phyloP scores from a whole-genome alignment of 2,888 invertebrate genomes.

The Hermaeophaga mercurialis region DNA sequence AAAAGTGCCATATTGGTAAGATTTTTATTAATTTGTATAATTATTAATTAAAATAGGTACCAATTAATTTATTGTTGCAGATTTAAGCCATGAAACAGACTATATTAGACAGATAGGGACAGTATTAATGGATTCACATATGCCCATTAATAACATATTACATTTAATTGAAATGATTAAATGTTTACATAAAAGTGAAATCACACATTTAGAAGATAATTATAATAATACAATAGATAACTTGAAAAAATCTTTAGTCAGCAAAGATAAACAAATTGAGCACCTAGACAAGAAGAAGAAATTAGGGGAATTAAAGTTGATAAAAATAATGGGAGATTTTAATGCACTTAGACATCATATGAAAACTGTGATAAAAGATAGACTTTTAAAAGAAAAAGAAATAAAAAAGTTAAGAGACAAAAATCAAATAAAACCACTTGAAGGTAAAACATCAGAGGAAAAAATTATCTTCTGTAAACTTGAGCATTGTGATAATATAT shows the following conservation, averaged over 20 bases:
- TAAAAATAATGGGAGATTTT: slow-evolving; percentile 32
- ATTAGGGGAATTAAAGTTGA: slow-evolving; percentile 33
- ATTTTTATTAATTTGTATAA: slow-evolving; percentile 23
- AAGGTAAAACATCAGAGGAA: too few species aligned
- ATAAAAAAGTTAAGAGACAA: slow-evolving; percentile 12
- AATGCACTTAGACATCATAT: slow-evolving; percentile 30
- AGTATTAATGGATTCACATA: slow-evolving; percentile 28
- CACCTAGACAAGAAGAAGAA: slow-evolving; percentile 32
- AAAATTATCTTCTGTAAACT: background rate
- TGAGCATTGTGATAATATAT: slow-evolving; percentile 23
- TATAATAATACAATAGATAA: slow-evolving; percentile 30
- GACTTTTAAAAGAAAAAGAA: slow-evolving; percentile 22
- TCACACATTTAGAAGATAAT: slow-evolving; percentile 33
- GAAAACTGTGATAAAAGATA: slow-evolving; percentile 23
- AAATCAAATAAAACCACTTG: slow-evolving; percentile 12
- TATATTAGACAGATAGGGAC: slow-evolving; percentile 35
- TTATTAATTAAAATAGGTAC: background rate
- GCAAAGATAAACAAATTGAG: slow-evolving; percentile 31
- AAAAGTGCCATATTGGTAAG: slow-evolving; percentile 18
- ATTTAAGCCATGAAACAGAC: slow-evolving; percentile 33
- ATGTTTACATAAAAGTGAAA: slow-evolving; percentile 32
- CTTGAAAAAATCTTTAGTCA: slow-evolving; percentile 33
- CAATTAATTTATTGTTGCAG: slow-evolving; percentile 24
- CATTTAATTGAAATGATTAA: slow-evolving; percentile 32
- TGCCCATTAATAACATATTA: slow-evolving; percentile 25